A percentile compares a stretch with the other conserved stretches of the same genome.
phyloP scores from a whole-genome alignment of 2,113 vertebrate species.

The Sturnira hondurensis region DNA sequence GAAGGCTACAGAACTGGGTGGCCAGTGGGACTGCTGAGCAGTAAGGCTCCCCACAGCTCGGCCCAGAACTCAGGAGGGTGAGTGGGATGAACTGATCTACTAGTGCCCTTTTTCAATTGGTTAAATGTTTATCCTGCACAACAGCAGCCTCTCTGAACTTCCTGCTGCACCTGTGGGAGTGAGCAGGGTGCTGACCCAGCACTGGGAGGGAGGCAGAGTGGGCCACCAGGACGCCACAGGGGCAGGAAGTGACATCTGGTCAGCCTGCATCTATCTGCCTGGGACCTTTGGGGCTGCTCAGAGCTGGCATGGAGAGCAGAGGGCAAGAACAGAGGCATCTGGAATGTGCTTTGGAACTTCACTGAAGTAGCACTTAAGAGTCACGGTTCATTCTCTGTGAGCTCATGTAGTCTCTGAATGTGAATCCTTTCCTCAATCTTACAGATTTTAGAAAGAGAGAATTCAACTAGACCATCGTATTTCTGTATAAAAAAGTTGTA shows the following conservation, averaged over 20 bases:
- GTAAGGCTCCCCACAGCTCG: accelerated
- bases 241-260: neutral
- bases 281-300: neutral
- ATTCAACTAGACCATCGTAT: neutral
- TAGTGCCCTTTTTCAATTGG: accelerated
- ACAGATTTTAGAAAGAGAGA: neutral
- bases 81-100: neutral
- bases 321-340: neutral
- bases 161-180: accelerated
- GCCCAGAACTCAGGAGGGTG: neutral
- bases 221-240: accelerated
- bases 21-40: neutral
- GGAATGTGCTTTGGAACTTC: neutral
- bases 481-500: neutral
- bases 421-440: neutral
- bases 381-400: neutral
- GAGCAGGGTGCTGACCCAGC: neutral
- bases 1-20: neutral
- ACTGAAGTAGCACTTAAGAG: neutral
- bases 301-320: neutral
- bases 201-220: neutral
- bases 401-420: too few relatives aligned
- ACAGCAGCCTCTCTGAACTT: neutral
- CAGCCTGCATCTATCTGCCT: neutral
- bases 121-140: neutral